Evolutionary conservation across 2,888 invertebrate species (phyloP), one percentile per base, ranked within the genome.

Genomic region (Morpho achilles): DNA sequence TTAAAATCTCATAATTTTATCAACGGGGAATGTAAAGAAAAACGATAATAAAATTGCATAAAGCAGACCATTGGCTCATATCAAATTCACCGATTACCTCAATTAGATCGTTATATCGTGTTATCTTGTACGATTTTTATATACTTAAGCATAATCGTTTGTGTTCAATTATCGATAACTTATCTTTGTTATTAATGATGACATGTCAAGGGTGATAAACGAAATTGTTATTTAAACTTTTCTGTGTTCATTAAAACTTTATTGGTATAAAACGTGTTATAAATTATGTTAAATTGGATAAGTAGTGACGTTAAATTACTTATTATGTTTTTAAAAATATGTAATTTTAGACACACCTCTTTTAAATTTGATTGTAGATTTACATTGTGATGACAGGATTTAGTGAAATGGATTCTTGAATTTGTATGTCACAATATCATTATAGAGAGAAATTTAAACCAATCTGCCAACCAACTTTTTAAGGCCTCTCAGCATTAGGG

Each of bases 141-240:
- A 41, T 39, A 49, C 8, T 53, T 7, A n/a, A 32, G 47, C 41
- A 9, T 53, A 48, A 57, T 48, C 50, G 40, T 49, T 56, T 49
- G 42, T 57, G 32, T 48, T 52, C 32, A 41, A 57, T 46, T 81
- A 75, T 73, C 69, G 75, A 67, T 72, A 68, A 7, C 40, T 46
- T 53, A 53, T 53, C 53, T 40, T 16, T 53, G 53, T 53, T 46
- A 53, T 53, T 47, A 53, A 53, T 41, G 40, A 40, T 41, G 53
- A 47, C 46, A 46, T 22, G 53, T 53, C 47, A 53, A 53, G 22
- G 46, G 9, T 45, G 53, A 53, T 53, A 53, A 53, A 46, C 53
- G 53, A 47, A 40, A 47, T 40, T 22, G n/a, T 53, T 46, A 53
- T 40, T 40, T 40, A 8, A 46, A 41, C 22, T 7, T 41, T 40